Conservation (phyloP, 1,140 invertebrate species). For the Drosophila arawakana region DNA sequence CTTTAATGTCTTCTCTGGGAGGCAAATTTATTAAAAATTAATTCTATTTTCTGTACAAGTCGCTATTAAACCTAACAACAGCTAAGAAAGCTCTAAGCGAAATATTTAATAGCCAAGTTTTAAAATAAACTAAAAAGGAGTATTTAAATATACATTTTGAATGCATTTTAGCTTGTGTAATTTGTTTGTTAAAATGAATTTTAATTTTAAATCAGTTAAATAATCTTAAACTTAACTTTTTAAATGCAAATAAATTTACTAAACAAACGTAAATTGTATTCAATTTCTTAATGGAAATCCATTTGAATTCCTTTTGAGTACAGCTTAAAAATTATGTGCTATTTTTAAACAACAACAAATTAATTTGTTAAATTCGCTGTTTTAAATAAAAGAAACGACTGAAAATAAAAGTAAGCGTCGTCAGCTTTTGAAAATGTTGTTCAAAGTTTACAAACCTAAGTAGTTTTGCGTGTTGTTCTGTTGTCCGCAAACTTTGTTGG, state of each 20-base stretch:
- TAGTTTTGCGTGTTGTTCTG: conserved; percentile 71
- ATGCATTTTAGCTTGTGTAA: too few species aligned
- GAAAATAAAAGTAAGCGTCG: conserved; percentile 10
- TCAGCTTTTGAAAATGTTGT: conserved; percentile 56
- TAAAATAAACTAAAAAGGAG: not conserved
- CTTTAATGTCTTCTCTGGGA: conserved; percentile 1
- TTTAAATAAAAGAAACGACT: not conserved
- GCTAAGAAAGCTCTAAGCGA: not conserved
- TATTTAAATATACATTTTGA: not conserved
- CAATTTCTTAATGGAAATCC: too few species aligned
- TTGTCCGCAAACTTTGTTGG: conserved; percentile 65
- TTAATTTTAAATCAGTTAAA: too few species aligned
- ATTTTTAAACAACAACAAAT: too few species aligned
- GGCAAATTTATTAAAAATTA: not conserved
- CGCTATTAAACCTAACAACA: not conserved
- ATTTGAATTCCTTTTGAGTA: too few species aligned
- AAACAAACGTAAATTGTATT: too few species aligned
- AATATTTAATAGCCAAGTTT: conserved; percentile 1
- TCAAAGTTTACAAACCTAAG: conserved; percentile 64
- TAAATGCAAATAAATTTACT: too few species aligned
- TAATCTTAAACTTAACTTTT: too few species aligned
- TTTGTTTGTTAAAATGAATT: too few species aligned
- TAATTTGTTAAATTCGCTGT: too few species aligned
- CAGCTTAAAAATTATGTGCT: too few species aligned
- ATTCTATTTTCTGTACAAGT: not conserved